Evolutionary conservation across 2,797 vertebrate genomes (phyloP), one percentile per base, ranked within the genome.

Genomic region (Tiaroga cobitis): DNA sequence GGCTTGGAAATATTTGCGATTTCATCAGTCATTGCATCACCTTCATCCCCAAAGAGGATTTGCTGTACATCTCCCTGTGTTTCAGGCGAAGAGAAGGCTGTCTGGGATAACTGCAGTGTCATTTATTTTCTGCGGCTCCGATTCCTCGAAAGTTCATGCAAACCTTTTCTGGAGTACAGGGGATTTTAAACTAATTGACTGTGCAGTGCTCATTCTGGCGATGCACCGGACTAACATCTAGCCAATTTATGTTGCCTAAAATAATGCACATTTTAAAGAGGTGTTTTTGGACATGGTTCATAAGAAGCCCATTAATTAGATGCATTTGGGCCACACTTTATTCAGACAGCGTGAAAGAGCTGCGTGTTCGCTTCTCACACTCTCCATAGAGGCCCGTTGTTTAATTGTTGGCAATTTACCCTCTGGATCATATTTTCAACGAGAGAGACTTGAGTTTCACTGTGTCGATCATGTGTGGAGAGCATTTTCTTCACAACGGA

Each of bases 251-350:
- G 87, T 82, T 76, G 82, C 84, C 87, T 87, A 88, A 91, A 89
- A 90, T 90, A 90, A 89, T 90, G 84, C 88, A 89, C 80, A 88
- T 89, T 90, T 91, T 87, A 88, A 90, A 90, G 88, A 91, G 90
- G 88, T 89, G 87, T 87, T 90, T 88, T 91, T 90, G 89, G 86
- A 89, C 85, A 79, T 81, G 83, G 86, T 89, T 91, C 85, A 88
- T 51, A 82, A 88, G 88, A 89, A 81, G 68, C 85, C 84, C 68
- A 61, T 88, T 90, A 91, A 90, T 91, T 90, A 91, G 87, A 89
- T 80, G 89, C 79, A 91, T 90, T 88, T 87, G 82, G 81, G 90
- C 85, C 72, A 83, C 86, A 65, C 68, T 89, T 87, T 86, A 86
- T 89, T 85, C 82, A 80, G 86, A 61, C 82, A 77, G 46, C 32